Conservation (phyloP, 2,113 vertebrate genomes). For the Tyto alba region DNA sequence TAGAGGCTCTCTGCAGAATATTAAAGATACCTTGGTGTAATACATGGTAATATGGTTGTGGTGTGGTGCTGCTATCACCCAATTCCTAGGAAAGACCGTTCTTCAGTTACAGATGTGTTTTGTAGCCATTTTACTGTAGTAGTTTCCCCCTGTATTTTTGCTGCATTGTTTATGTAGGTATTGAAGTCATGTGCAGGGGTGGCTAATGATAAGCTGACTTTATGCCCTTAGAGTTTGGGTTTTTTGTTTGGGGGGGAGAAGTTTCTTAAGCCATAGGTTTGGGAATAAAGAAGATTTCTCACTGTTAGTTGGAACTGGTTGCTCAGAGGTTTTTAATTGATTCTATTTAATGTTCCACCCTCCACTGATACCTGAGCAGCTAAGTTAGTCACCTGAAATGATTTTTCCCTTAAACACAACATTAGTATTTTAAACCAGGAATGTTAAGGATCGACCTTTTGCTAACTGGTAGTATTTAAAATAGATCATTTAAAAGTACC, state of each 20-base stretch:
- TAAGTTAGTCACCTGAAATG: slow-evolving; percentile 14
- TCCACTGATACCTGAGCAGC: not conserved
- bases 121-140: slow-evolving; percentile 20
- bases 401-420: not conserved
- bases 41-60: not conserved
- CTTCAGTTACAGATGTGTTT: slow-evolving; percentile 18
- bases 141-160: slow-evolving; percentile 23
- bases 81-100: not conserved
- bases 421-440: slow-evolving; percentile 27
- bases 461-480: slow-evolving; percentile 37
- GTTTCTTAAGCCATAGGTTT: slow-evolving; percentile 44
- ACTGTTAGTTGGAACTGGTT: slow-evolving; percentile 1
- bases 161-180: slow-evolving; percentile 18
- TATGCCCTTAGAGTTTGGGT: not conserved
- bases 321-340: slow-evolving; percentile 11
- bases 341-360: slow-evolving; percentile 2
- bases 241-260: not conserved
- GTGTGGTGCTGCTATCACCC: slow-evolving; percentile 34
- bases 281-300: slow-evolving; percentile 32
- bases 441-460: slow-evolving; percentile 23
- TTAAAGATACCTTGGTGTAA: slow-evolving; percentile 31
- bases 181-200: slow-evolving; percentile 9
- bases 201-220: slow-evolving; percentile 11
- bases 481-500: slow-evolving; percentile 1
- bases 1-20: slow-evolving; percentile 39